Evolutionary conservation across 1,140 invertebrate species (phyloP), one percentile per base, ranked within the genome.

Genomic region (Chelonus insularis): DNA sequence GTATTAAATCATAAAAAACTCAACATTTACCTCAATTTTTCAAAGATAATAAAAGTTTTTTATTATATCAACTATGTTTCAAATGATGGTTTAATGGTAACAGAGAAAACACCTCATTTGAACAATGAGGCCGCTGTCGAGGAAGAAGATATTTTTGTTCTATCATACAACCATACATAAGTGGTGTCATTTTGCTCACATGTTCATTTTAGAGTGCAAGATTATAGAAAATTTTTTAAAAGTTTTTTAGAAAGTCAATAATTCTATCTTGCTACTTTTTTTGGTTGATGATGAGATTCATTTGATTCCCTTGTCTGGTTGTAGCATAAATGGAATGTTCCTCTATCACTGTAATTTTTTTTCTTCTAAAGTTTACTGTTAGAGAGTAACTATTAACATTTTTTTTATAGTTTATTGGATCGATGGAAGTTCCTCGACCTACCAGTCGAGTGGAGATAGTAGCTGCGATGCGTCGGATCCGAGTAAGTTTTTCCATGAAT

Each of bases 401-500:
- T 71, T 74, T 76, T 72, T 87, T 91, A 52, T 87, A 98, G 96
- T 97, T 96, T 82, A 98, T 99, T 78, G 97, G 97, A 60, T 95
- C 93, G 37, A 86, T 99, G 87, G 95, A 98, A 78, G 95, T 99
- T 65, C 93, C 95, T 11, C 84, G 95, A 71, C 97, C 97, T 5
- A 94, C 92, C 57, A 98, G 92, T 77, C 86, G 96, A 69, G 90
- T 97, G 65, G 97, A 99, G 84, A 99, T 99, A 76, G 96, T 99
- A 41, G 94, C 96, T 52, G 96, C 96, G 55, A 99, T 99, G 97
- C 89, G 97, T 62, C 86, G 95, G 76, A 97, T 98, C 78, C 87
- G 97, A 74, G 95, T 97, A 84, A 92, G 91, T 90, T 64, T 72
- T n/a, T 55, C 16, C 62, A 57, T 60, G 65, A 56, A 5, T 6